Conservation (phyloP, 1,140 invertebrate species). For the Euura lappo region DNA sequence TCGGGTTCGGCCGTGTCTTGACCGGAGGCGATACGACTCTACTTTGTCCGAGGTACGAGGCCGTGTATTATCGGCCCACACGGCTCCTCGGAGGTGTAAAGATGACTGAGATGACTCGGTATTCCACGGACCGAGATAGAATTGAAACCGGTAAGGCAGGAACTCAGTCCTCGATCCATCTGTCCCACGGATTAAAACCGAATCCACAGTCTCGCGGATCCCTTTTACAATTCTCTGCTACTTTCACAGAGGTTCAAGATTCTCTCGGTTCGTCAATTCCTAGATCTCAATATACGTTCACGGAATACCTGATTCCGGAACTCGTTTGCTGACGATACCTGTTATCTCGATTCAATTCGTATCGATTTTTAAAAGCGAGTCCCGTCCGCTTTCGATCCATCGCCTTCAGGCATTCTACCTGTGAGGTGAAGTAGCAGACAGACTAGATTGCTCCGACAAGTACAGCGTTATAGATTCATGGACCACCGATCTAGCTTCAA, state of each 20-base stretch:
- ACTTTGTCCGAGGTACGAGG: background rate
- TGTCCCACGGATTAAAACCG: too few species aligned
- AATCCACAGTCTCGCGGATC: too few species aligned
- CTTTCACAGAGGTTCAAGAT: too few species aligned
- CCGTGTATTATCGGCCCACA: slow-evolving; percentile 6
- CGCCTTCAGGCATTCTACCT: background rate
- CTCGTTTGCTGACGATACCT: background rate
- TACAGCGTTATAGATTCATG: background rate
- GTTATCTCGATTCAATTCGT: background rate
- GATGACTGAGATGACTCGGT: background rate
- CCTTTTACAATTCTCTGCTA: too few species aligned
- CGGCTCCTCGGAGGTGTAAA: background rate
- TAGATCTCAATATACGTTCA: too few species aligned
- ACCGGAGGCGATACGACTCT: slow-evolving; percentile 1
- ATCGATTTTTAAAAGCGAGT: background rate
- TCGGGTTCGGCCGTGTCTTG: slow-evolving; percentile 3
- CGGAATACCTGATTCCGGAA: background rate
- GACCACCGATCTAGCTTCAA: background rate
- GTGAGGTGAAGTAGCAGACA: background rate
- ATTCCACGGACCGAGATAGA: background rate
- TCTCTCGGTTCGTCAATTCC: too few species aligned
- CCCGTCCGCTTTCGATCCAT: background rate
- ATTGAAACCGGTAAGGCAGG: background rate
- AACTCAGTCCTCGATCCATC: background rate
- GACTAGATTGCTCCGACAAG: background rate